Conservation (phyloP, 2,888 invertebrate species). For the Hirtodrosophila confusa region DNA sequence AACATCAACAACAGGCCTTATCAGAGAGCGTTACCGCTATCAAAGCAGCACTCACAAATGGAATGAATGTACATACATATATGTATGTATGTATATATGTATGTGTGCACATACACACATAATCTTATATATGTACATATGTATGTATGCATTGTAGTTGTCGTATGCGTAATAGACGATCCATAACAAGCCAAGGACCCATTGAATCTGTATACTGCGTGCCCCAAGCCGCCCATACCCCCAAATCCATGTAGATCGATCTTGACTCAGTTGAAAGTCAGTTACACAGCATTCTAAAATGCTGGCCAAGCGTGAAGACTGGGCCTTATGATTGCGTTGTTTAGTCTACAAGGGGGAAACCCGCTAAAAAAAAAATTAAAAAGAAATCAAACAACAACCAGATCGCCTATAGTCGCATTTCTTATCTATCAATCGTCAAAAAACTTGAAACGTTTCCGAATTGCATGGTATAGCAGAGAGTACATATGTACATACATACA, state of each 20-base stretch:
- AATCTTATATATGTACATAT: constrained; percentile 1
- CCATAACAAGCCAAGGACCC: constrained; percentile 59
- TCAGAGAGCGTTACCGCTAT: constrained; percentile 52
- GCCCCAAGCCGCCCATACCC: too few relatives aligned
- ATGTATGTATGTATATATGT: not conserved
- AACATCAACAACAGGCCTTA: constrained; percentile 71
- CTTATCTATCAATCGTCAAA: constrained; percentile 9
- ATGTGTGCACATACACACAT: not conserved
- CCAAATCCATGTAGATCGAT: not conserved
- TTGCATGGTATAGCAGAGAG: not conserved
- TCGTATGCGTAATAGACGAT: constrained; percentile 39
- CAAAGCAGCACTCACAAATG: constrained; percentile 38
- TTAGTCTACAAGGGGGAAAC: too few relatives aligned
- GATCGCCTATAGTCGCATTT: not conserved
- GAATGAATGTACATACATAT: constrained; percentile 4
- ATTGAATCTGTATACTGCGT: constrained; percentile 14
- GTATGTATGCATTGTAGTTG: not conserved
- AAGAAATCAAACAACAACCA: too few relatives aligned
- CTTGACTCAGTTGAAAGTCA: constrained; percentile 1
- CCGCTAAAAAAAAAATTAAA: too few relatives aligned
- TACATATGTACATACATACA: not conserved
- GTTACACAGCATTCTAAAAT: not conserved
- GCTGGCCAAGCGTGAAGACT: too few relatives aligned
- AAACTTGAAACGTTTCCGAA: constrained; percentile 7
- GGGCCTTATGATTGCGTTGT: too few relatives aligned